Percentiles rank a stretch among this genome's conserved stretches.
These are phyloP conservation scores for Diploptera punctata DNA, from an alignment of 2,888 invertebrate genomes.

Conservation along the genomic window DNA sequence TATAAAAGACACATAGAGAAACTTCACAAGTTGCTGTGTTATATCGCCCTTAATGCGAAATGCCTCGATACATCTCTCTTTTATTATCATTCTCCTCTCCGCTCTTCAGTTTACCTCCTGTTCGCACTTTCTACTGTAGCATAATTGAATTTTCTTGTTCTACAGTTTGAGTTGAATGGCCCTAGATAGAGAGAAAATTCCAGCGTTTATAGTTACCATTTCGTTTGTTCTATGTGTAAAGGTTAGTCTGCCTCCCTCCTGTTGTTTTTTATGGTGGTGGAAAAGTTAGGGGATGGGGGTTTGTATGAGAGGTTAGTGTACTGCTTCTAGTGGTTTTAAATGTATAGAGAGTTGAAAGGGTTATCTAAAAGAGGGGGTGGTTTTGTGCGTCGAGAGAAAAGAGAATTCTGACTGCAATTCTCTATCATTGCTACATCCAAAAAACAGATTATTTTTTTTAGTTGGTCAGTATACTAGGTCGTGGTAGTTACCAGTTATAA, in stretches of 20 bases:
- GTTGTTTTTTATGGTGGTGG: not conserved
- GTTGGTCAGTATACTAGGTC: not conserved
- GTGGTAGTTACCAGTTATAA: not conserved
- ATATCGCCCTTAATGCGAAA: no score
- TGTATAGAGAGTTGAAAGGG: slow-evolving; percentile 7
- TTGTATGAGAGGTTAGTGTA: not conserved
- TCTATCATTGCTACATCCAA: not conserved
- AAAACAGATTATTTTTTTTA: not conserved
- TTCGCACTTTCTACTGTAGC: not conserved
- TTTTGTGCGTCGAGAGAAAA: no score
- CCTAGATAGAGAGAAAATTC: not conserved
- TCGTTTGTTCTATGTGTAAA: slow-evolving; percentile 2
- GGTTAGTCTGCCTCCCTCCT: not conserved
- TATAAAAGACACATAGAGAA: no score
- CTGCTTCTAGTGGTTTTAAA: slow-evolving; percentile 5
- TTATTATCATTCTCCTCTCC: not conserved
- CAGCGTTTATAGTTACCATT: slow-evolving; percentile 8
- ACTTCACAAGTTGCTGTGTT: no score
- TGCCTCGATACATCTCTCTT: not conserved
- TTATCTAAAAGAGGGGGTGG: not conserved
- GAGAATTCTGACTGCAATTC: not conserved
- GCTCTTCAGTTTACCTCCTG: not conserved
- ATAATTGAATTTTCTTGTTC: slow-evolving; percentile 16
- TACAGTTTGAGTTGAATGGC: not conserved
- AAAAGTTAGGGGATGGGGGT: no score